phyloP scores from a whole-genome alignment of 2,888 invertebrate genomes.

The Kryphioiulus occultus region DNA sequence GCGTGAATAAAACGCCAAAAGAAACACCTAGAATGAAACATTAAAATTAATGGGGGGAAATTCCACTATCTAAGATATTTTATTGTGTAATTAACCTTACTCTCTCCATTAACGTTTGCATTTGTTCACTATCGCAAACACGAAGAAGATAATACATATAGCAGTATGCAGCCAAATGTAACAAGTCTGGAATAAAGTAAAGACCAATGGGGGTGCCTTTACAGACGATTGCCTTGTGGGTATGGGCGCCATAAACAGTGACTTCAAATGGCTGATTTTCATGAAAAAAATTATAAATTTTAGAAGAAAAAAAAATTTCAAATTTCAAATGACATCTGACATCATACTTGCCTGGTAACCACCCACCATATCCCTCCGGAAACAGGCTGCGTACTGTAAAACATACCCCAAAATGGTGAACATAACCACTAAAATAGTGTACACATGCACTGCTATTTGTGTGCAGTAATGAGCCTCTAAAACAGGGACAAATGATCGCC shows the following conservation, averaged over 20 bases:
- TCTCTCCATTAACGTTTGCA: slow-evolving; percentile 83
- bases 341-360: slow-evolving; percentile 6
- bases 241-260: not conserved
- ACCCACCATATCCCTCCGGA: slow-evolving; percentile 67
- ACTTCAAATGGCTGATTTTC: not conserved
- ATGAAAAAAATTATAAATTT: not conserved
- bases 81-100: slow-evolving; percentile 61
- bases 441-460: slow-evolving; percentile 72
- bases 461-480: slow-evolving; percentile 69
- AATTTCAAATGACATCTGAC: not conserved
- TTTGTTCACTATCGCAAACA: slow-evolving; percentile 79
- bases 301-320: not conserved
- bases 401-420: slow-evolving; percentile 73
- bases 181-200: slow-evolving; percentile 75
- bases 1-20: slow-evolving; percentile 74
- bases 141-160: slow-evolving; percentile 78
- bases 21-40: slow-evolving; percentile 69
- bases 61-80: slow-evolving; percentile 10
- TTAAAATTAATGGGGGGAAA: not conserved
- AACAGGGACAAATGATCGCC: slow-evolving; percentile 72
- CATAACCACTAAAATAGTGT: slow-evolving; percentile 72
- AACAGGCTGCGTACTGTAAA: slow-evolving; percentile 81
- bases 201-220: slow-evolving; percentile 76
- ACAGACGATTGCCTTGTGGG: slow-evolving; percentile 49
- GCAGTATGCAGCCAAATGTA: slow-evolving; percentile 77